Base-by-base conservation (phyloP, 2,888 invertebrate genomes). In the Leptura quadrifasciata region DNA sequence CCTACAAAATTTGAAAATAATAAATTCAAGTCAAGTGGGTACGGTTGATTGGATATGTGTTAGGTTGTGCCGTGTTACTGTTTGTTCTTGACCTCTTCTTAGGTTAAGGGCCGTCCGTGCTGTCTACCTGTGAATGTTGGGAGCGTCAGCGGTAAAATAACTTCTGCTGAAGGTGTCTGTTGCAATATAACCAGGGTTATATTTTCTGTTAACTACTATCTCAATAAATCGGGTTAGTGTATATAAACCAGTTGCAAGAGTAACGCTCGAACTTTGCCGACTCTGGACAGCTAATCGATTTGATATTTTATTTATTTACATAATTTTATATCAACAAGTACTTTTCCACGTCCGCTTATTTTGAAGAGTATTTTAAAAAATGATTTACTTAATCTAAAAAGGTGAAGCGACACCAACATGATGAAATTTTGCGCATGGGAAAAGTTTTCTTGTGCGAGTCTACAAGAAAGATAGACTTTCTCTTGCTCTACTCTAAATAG, bases 1-100 rank as follows among this genome's bases (percentile, higher is more conserved):
- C 47, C n/a, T 3, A 47, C n/a, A 47, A 47, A 47, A 15, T 10
- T 12, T 47, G 12, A 4, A 5, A 47, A 47, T 47, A 47, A 47
- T n/a, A 15, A 47, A 47, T 47, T n/a, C 15, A 47, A 47, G n/a
- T 47, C 47, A 47, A 47, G 47, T 47, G 47, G 47, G 47, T 47
- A 47, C 47, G 47, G 47, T 47, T 47, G 47, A 47, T 47, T 47
- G 47, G 47, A 47, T 47, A 47, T 47, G 47, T 47, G 47, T 47
- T 47, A 47, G n/a, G n/a, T 47, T 47, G 47, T 17, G 12, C n/a
- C n/a, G 47, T 47, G 47, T 47, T 47, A 47, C 47, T 47, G 47
- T 47, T 47, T 47, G 47, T 47, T 47, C 47, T 47, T 47, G 47
- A 47, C 47, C 47, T 47, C n/a, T 47, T 47, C 47, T n/a, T 47